A percentile compares a stretch with the other conserved stretches of the same genome.
phyloP scores from a whole-genome alignment of 2,888 invertebrate genomes.

The Erebia epiphron region DNA sequence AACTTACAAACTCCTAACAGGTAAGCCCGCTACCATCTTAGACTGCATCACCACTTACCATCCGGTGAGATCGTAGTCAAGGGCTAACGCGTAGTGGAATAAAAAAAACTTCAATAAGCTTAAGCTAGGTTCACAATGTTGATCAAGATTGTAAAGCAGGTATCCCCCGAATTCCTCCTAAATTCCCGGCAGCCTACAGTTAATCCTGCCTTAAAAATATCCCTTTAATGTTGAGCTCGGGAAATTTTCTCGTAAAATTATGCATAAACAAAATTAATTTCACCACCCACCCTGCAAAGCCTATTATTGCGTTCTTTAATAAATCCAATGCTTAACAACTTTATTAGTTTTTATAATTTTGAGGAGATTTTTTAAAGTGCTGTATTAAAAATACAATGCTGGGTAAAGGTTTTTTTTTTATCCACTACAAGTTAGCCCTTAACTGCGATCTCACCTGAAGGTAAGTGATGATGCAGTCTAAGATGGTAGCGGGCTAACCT shows the following conservation, averaged over 20 bases:
- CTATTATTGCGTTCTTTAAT: conserved; percentile 22
- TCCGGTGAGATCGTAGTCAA: too few relatives aligned
- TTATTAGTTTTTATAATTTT: conserved; percentile 21
- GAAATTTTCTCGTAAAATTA: conserved; percentile 29
- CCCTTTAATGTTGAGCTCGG: conserved; percentile 27
- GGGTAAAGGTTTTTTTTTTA: too few relatives aligned
- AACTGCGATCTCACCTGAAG: too few relatives aligned
- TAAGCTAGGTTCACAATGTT: background rate
- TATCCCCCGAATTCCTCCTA: background rate
- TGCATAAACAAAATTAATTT: conserved; percentile 40
- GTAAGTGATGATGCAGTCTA: too few relatives aligned
- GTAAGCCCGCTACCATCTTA: too few relatives aligned
- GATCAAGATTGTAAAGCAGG: background rate
- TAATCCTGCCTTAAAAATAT: conserved; percentile 34
- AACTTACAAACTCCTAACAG: too few relatives aligned
- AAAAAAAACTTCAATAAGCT: too few relatives aligned
- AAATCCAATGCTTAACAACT: conserved; percentile 16
- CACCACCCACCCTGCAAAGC: conserved; percentile 21
- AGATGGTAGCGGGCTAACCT: too few relatives aligned
- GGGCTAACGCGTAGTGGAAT: too few relatives aligned
- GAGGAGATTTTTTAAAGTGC: conserved; percentile 3
- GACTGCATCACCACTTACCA: too few relatives aligned
- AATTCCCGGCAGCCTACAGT: conserved; percentile 8
- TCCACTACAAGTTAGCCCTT: too few relatives aligned
- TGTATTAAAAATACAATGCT: background rate